Evolutionary conservation across 2,113 vertebrate species (phyloP).

Genomic region (Pachyramphus minor): DNA sequence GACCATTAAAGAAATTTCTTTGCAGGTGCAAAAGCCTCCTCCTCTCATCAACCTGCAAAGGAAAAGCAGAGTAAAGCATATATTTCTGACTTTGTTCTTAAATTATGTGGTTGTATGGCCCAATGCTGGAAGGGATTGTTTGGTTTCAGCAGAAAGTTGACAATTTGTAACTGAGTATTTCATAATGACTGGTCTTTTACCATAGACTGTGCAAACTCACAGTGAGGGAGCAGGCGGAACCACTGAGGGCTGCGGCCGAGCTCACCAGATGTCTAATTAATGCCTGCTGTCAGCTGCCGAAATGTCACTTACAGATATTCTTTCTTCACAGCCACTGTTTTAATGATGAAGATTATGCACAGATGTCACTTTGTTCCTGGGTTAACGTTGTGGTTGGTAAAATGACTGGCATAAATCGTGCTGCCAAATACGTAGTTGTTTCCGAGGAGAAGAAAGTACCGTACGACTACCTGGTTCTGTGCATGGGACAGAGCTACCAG

Average conservation of each 20-base stretch:
- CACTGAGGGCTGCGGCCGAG: slow-evolving; percentile 37
- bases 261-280: slow-evolving; percentile 76
- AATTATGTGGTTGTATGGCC: neutral
- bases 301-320: slow-evolving; percentile 69
- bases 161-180: slow-evolving; percentile 55
- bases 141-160: slow-evolving; percentile 51
- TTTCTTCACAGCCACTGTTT: slow-evolving; percentile 83
- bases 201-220: slow-evolving; percentile 17
- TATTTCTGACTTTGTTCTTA: neutral
- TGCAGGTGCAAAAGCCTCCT: neutral
- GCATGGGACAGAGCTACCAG: slow-evolving; percentile 88
- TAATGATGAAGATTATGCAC: slow-evolving; percentile 79
- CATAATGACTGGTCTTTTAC: slow-evolving; percentile 7
- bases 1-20: neutral
- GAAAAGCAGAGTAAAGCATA: neutral
- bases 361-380: slow-evolving; percentile 83
- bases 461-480: slow-evolving; percentile 90
- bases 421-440: slow-evolving; percentile 80
- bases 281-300: slow-evolving; percentile 70
- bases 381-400: slow-evolving; percentile 82
- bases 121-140: slow-evolving; percentile 17
- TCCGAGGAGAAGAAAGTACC: slow-evolving; percentile 71
- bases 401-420: slow-evolving; percentile 86
- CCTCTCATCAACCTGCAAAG: neutral
- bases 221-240: slow-evolving; percentile 23